Percentiles rank a stretch among this genome's conserved stretches.
Evolutionary conservation across 2,888 invertebrate species (phyloP).

Genomic region (Unio delphinus): DNA sequence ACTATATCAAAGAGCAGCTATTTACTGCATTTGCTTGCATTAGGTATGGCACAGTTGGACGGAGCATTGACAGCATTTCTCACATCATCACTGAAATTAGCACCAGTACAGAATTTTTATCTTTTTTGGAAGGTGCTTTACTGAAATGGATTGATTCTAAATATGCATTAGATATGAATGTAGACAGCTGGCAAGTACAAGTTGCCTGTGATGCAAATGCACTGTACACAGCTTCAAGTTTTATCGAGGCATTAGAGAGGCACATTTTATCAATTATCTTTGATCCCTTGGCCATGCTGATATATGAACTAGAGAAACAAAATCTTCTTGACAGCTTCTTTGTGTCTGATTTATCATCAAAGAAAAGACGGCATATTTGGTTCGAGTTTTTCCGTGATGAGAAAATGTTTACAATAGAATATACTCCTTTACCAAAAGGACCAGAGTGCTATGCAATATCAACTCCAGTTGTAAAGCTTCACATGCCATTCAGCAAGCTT

Average conservation of each 20-base stretch:
- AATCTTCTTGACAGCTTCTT: slow-evolving; percentile 26
- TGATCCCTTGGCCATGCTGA: slow-evolving; percentile 28
- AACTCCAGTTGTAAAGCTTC: slow-evolving; percentile 12
- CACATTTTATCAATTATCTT: slow-evolving; percentile 21
- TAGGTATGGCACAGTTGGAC: slow-evolving; percentile 20
- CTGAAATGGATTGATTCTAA: neutral
- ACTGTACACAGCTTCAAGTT: slow-evolving; percentile 18
- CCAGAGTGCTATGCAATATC: slow-evolving; percentile 37
- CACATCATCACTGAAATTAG: slow-evolving; percentile 17
- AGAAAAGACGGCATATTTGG: slow-evolving; percentile 4
- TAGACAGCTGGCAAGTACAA: slow-evolving; percentile 20
- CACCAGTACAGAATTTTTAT: slow-evolving; percentile 4
- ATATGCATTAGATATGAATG: neutral
- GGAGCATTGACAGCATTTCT: slow-evolving; percentile 23
- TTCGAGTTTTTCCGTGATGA: slow-evolving; percentile 8
- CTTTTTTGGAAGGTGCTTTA: slow-evolving; percentile 7
- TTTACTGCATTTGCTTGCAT: slow-evolving; percentile 44
- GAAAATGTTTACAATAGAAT: slow-evolving; percentile 14
- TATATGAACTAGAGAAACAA: slow-evolving; percentile 26
- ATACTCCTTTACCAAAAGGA: slow-evolving; percentile 21
- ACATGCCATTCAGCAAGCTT: slow-evolving; percentile 32
- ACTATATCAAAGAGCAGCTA: slow-evolving; percentile 28
- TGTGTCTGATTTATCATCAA: slow-evolving; percentile 3
- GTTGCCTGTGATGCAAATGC: slow-evolving; percentile 27
- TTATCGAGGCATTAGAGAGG: slow-evolving; percentile 31